Evolutionary conservation across 2,113 vertebrate species (phyloP).

Genomic region (Ciconia maguari): DNA sequence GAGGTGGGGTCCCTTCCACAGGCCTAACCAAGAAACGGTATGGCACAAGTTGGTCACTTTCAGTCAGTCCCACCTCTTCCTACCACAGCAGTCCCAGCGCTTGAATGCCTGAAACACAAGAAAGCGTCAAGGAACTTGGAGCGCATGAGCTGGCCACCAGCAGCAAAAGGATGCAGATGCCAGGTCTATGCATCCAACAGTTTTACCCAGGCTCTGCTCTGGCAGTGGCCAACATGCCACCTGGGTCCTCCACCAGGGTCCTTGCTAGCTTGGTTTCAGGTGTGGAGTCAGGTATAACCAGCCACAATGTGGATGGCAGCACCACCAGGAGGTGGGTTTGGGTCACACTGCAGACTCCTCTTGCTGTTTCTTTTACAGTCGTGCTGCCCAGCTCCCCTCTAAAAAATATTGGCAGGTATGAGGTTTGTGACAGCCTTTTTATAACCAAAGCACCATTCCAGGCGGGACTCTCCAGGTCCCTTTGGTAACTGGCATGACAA

Average conservation of each 20-base stretch:
- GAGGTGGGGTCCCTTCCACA: not conserved
- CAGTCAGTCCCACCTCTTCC: not conserved
- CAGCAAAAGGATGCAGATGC: not conserved
- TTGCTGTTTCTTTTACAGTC: not conserved
- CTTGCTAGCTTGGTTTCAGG: not conserved
- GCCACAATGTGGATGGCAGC: not conserved
- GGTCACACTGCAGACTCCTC: not conserved
- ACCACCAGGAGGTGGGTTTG: not conserved
- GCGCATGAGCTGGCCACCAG: accelerated
- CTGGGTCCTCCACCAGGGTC: no score
- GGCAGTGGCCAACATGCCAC: accelerated
- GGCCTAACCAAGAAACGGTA: not conserved
- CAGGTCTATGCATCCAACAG: no score
- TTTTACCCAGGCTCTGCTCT: not conserved
- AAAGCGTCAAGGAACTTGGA: not conserved
- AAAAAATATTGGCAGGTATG: accelerated
- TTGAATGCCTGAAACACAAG: not conserved
- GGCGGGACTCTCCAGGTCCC: not conserved
- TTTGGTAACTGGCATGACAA: not conserved
- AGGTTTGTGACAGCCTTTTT: not conserved
- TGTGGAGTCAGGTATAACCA: not conserved
- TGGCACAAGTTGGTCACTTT: not conserved
- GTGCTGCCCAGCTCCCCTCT: not conserved
- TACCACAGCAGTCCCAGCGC: not conserved
- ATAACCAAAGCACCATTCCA: not conserved